phyloP scores from a whole-genome alignment of 2,113 vertebrate genomes.

The Labeo catla region DNA sequence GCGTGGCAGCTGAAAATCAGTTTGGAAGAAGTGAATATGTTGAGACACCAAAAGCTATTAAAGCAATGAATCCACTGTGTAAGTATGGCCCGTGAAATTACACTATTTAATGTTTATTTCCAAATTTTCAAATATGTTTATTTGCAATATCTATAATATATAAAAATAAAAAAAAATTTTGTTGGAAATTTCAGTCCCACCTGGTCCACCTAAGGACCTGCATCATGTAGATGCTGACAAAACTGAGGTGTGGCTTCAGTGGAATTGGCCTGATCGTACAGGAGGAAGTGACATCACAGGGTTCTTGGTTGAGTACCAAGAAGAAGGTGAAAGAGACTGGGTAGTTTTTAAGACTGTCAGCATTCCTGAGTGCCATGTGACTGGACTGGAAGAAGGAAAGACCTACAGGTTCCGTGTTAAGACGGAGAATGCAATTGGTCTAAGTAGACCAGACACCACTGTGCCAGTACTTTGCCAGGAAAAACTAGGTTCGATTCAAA shows the following conservation, averaged over 20 bases:
- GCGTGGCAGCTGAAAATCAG: constrained; percentile 96
- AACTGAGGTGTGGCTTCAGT: constrained; percentile 93
- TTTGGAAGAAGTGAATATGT: constrained; percentile 92
- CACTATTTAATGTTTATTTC: not conserved
- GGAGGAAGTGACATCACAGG: constrained; percentile 96
- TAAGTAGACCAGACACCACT: constrained; percentile 94
- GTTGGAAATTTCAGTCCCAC: constrained; percentile 83
- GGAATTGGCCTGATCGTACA: constrained; percentile 96
- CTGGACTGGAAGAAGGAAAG: constrained; percentile 92
- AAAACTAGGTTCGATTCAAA: constrained; percentile 85
- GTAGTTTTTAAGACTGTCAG: constrained; percentile 92
- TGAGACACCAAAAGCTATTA: constrained; percentile 87
- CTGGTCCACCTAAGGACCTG: constrained; percentile 95
- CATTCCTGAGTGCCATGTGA: constrained; percentile 92
- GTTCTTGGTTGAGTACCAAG: constrained; percentile 96
- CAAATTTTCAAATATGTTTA: no score
- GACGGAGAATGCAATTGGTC: constrained; percentile 92
- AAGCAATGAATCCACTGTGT: constrained; percentile 95
- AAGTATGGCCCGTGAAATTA: constrained; percentile 70
- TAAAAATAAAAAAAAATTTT: not conserved
- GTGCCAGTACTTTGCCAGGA: constrained; percentile 97
- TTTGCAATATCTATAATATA: no score
- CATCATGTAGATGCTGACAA: constrained; percentile 95
- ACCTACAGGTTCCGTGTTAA: constrained; percentile 95
- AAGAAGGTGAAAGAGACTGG: constrained; percentile 92